Base-by-base conservation (phyloP, 2,888 invertebrate species). In the Drosophila hamatofila region DNA sequence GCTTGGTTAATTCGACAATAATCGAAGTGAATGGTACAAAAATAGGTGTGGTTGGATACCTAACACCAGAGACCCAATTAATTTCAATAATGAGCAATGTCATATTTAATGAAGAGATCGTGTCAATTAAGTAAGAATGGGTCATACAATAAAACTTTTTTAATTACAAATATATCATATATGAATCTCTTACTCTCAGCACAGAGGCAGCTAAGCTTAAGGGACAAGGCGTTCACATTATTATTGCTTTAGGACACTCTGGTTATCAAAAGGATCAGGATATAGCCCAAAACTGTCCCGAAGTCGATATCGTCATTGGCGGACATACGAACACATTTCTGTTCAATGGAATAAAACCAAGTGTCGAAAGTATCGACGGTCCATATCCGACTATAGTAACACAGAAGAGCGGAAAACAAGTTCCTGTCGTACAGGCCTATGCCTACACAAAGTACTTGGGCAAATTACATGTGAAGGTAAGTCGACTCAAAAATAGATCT, bases 371-470 rank as follows among this genome's bases (percentile, higher is more conserved):
- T 33, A 94, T 96, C 0, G 95, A 95, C 76, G 97, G 96, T 0
- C 94, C 95, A 0, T 98, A 98, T 93, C 98, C 98, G 0, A 95
- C 94, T 0, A 93, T 96, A 48, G 94, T 97, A 0, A 94, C 92
- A 14, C 97, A 97, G 92, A 78, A 92, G n/a, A 95, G 94, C 60
- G 96, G 96, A 1, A 95, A 95, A 91, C 93, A 94, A 69, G 96
- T 96, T 2, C 96, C 97, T 1, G 97, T 97, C 0, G 97, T 98
- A 0, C 97, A 98, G 93, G 98, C 97, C 2, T 98, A 96, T 88
- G 97, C 97, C 1, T 97, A 96, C 88, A 98, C 98, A 1, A 98
- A 98, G 93, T 98, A 98, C 91, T 93, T 98, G 69, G 98, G 98
- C 0, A 94, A 95, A 85, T 93, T 98, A 25, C 94, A 95, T 66